Conservation (phyloP, 2,797 vertebrate genomes). For the Sciurus carolinensis region DNA sequence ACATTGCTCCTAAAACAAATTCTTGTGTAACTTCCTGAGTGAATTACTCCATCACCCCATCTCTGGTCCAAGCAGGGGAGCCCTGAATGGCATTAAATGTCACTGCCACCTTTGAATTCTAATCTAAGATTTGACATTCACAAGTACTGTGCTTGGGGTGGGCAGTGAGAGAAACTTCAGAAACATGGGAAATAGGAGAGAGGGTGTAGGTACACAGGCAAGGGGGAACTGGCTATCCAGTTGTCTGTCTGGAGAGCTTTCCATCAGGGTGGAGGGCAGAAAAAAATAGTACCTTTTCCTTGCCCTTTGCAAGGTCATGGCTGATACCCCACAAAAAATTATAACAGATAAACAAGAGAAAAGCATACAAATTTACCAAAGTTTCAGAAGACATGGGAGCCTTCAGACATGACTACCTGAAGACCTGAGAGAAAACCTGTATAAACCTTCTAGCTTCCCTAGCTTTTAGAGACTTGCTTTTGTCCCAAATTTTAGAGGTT, state of each 20-base stretch:
- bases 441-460: no score
- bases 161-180: neutral
- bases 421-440: neutral
- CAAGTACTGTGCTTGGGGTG: no score
- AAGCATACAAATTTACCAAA: neutral
- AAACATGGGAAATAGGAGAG: neutral
- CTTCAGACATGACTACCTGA: neutral
- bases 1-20: no score
- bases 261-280: neutral
- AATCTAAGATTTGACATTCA: neutral
- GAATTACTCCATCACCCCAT: neutral
- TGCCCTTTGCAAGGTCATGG: neutral
- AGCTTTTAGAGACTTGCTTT: no score
- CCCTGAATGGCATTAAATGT: no score
- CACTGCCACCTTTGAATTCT: neutral
- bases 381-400: neutral
- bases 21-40: no score
- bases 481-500: no score
- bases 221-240: no score
- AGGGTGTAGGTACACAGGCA: neutral
- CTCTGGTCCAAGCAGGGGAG: neutral
- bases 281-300: neutral
- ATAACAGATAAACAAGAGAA: no score
- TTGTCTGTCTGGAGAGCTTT: neutral
- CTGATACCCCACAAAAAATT: neutral